Base-by-base conservation (phyloP, 2,797 vertebrate species). In the Coreius guichenoti region DNA sequence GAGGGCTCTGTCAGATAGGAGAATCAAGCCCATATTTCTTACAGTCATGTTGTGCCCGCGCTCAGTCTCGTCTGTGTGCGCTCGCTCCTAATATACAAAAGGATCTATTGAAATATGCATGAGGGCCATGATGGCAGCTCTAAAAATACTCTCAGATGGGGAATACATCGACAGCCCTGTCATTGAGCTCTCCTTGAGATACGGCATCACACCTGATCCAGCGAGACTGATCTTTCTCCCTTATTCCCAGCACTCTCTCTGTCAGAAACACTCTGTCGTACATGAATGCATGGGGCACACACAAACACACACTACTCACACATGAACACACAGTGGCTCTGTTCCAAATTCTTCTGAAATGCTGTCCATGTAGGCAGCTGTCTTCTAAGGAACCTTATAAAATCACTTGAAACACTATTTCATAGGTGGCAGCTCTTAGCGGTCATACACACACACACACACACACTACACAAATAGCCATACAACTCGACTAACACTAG, bases 81-180 rank as follows among this genome's bases (percentile, higher is more conserved):
- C 92, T 92, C 87, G 86, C 93, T 93, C 93, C 93, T 96, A 94
- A 96, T 96, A 95, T 95, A 96, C 94, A 95, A 95, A 80, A 94
- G 94, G 92, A 95, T 95, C 93, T 96, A 92, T 94, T 96, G 95
- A 95, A 96, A 96, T 96, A 96, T 96, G 95, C 94, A 96, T 96
- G 95, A 96, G 94, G 92, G 91, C 92, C 90, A 90, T 93, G 94
- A 95, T 95, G 94, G 92, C 92, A 92, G 94, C 91, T 94, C 95
- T 96, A 96, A 96, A 96, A 96, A 96, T 96, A 96, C 93, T 94
- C 94, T 94, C 93, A 95, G 94, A 95, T 93, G 94, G 95, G 95
- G 94, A 96, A 95, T 95, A 95, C 95, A 96, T 96, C 95, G 95
- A 95, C 95, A 96, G 95, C 93, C 93, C 91, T 95, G 95, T 95